Evolutionary conservation across 2,113 vertebrate genomes (phyloP).

Genomic region (Xenus cinereus): DNA sequence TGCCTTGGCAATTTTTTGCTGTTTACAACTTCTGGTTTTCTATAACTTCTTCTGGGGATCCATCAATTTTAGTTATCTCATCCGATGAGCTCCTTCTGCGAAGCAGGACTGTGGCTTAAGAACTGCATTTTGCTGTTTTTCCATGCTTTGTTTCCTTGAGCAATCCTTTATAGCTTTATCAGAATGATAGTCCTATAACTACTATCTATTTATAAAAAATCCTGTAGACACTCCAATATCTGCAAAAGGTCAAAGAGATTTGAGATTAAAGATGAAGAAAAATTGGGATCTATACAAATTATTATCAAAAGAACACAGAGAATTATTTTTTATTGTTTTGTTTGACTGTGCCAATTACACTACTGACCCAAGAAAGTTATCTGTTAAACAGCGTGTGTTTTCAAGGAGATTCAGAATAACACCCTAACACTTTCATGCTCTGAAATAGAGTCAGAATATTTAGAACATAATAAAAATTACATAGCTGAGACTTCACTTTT

Average conservation of each 20-base stretch:
- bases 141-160: not conserved
- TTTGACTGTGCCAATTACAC: not conserved
- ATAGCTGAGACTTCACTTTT: not conserved
- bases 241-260: not conserved
- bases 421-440: not conserved
- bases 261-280: not conserved
- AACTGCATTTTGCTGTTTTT: not conserved
- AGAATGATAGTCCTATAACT: not conserved
- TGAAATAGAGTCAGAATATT: not conserved
- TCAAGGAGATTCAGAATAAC: not conserved
- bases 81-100: not conserved
- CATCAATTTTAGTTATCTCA: not conserved
- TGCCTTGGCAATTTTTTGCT: not conserved
- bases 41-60: not conserved
- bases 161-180: not conserved
- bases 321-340: not conserved
- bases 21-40: not conserved
- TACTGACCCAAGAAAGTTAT: not conserved
- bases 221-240: not conserved
- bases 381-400: not conserved
- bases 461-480: not conserved
- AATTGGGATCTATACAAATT: not conserved
- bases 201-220: not conserved
- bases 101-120: not conserved
- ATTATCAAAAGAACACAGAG: not conserved